These are phyloP conservation scores for Acronicta alni DNA, from an alignment of 2,888 invertebrate species.

Conservation along the genomic window DNA sequence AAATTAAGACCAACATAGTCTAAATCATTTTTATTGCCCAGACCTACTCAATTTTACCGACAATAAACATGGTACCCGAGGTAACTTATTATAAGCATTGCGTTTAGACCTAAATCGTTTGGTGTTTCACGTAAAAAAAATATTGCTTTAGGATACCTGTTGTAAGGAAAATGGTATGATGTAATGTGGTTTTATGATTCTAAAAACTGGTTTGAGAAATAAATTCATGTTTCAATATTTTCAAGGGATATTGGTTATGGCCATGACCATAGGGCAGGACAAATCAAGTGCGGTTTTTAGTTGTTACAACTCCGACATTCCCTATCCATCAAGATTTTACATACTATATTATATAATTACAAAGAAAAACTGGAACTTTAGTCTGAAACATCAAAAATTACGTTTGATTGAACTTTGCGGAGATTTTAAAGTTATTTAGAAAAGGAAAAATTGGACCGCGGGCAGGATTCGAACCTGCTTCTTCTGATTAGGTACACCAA, in stretches of 20 bases:
- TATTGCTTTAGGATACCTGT: constrained; percentile 51
- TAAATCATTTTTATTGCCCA: constrained; percentile 60
- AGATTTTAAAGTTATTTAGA: too few species aligned
- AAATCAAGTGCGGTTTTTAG: too few species aligned
- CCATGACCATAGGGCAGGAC: too few species aligned
- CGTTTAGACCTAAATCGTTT: constrained; percentile 30
- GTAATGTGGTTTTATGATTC: constrained; percentile 39
- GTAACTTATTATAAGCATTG: constrained; percentile 37
- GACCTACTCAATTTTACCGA: constrained; percentile 58
- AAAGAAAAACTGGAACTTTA: too few species aligned
- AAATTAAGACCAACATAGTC: constrained; percentile 59
- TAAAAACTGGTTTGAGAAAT: constrained; percentile 23
- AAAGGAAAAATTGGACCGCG: too few species aligned
- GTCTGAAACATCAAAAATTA: too few species aligned
- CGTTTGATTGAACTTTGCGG: too few species aligned
- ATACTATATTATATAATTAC: too few species aligned
- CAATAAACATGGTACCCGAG: constrained; percentile 47
- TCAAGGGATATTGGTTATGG: constrained; percentile 9
- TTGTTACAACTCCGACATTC: too few species aligned
- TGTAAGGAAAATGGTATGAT: constrained; percentile 28
- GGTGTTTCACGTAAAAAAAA: constrained; percentile 50
- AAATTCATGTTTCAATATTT: constrained; percentile 1
- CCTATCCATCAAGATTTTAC: too few species aligned
- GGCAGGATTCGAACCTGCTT: too few species aligned
- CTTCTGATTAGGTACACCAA: too few species aligned